A percentile compares a stretch with the other conserved stretches of the same genome.
These are phyloP conservation scores for Arion vulgaris DNA, from an alignment of 1,140 invertebrate species.

Conservation along the genomic window DNA sequence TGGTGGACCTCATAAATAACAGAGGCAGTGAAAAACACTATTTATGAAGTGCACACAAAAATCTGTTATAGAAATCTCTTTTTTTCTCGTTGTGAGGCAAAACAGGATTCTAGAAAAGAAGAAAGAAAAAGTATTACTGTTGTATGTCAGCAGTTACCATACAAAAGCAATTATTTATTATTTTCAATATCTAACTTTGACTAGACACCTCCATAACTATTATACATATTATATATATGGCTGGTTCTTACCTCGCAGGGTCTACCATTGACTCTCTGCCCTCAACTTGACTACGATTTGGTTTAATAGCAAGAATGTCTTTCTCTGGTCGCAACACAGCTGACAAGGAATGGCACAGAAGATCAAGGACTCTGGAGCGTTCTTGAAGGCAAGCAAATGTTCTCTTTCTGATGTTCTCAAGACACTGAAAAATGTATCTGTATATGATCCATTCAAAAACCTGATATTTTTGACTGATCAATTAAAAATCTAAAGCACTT, in stretches of 20 bases:
- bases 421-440: slow-evolving; percentile 20
- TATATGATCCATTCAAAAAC: background rate
- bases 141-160: too few species aligned
- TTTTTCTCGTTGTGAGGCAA: too few species aligned
- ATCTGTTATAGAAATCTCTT: too few species aligned
- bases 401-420: slow-evolving; percentile 62
- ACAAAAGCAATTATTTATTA: too few species aligned
- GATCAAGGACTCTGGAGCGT: slow-evolving; percentile 68
- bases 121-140: too few species aligned
- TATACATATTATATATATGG: background rate
- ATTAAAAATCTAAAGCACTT: too few species aligned
- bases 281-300: slow-evolving; percentile 35
- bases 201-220: too few species aligned
- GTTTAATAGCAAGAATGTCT: slow-evolving; percentile 22
- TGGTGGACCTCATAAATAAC: too few species aligned
- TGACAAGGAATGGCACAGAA: slow-evolving; percentile 65
- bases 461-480: background rate
- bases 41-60: too few species aligned
- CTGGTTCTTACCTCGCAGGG: slow-evolving; percentile 26
- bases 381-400: slow-evolving; percentile 67
- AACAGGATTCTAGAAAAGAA: too few species aligned
- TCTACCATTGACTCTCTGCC: slow-evolving; percentile 36
- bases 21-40: too few species aligned
- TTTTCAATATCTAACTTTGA: too few species aligned
- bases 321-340: slow-evolving; percentile 43